Evolutionary conservation across 2,113 vertebrate genomes (phyloP), one percentile per base, ranked within the genome.

Genomic region (Notarius quadriscutis): DNA sequence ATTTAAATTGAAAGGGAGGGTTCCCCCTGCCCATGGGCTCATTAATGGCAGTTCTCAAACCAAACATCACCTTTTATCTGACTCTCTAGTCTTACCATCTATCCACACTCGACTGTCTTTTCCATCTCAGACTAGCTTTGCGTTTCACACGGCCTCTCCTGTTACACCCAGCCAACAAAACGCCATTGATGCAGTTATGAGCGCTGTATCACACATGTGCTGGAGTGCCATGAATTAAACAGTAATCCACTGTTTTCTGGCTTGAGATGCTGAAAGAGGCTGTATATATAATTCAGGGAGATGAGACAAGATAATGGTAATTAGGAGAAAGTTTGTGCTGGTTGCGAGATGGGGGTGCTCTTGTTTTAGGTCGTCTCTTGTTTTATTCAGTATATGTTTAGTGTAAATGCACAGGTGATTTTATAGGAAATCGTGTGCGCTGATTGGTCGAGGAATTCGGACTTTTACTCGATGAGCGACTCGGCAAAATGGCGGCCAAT

Each of bases 251-350:
- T 87, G 88, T 89, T 83, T 50, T 83, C 60, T 12, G 25, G 8
- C 55, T 57, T 25, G 63, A 27, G 53, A 27, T 51, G 67, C 60
- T 91, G 50, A 88, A 81, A 78, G 83, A 88, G 53, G 58, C 62
- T 51, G 81, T 58, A 88, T 90, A 34, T 88, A 87, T 91, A 87
- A 90, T 91, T 90, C 58, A 90, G 69, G 67, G 81, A 71, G 85
- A 72, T 58, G 72, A 86, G 82, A 69, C 71, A 77, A 72, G 84
- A 67, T 71, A 71, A 83, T 67, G 74, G 30, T 62, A 17, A 90
- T 58, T 72, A 87, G 81, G 25, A 79, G 82, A 88, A 67, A 48
- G 65, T 63, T 57, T 62, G 58, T 74, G 69, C 25, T 72, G 53
- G 27, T 58, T 71, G 74, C 1, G 74, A 87, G 67, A 63, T 20